A percentile compares a stretch with the other conserved stretches of the same genome.
phyloP scores from a whole-genome alignment of 2,888 invertebrate genomes.

The Epirrhoe tristata region DNA sequence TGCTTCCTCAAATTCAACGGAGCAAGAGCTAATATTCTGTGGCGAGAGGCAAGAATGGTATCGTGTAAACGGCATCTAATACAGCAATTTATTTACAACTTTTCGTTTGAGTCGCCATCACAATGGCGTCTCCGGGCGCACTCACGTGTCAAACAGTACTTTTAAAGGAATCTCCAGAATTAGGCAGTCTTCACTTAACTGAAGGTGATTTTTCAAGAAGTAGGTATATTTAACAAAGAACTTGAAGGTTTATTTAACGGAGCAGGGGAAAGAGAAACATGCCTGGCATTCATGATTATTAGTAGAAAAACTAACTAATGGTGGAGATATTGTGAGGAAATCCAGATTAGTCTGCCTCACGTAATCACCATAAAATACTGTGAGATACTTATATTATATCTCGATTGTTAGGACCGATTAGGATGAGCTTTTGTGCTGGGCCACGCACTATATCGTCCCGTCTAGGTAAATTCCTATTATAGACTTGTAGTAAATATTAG shows the following conservation, averaged over 20 bases:
- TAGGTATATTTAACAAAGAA: not conserved
- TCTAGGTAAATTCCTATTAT: too few species aligned
- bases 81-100: constrained; percentile 20
- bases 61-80: not conserved
- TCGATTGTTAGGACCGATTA: not conserved
- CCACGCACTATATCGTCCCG: not conserved
- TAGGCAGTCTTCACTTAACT: not conserved
- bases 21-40: too few species aligned
- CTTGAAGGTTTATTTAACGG: not conserved
- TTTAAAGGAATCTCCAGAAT: not conserved
- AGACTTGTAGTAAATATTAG: too few species aligned
- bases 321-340: not conserved
- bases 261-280: not conserved
- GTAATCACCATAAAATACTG: not conserved
- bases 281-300: not conserved
- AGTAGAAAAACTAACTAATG: not conserved
- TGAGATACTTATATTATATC: not conserved
- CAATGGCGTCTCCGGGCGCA: constrained; percentile 17
- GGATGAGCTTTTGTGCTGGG: not conserved
- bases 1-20: too few species aligned
- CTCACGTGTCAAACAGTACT: constrained; percentile 13
- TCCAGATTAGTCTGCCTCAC: not conserved
- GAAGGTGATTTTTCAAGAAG: not conserved
- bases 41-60: too few species aligned
- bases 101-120: constrained; percentile 13